These are phyloP conservation scores for Zaprionus lineosus DNA, from an alignment of 2,888 invertebrate species.

Conservation along the genomic window DNA sequence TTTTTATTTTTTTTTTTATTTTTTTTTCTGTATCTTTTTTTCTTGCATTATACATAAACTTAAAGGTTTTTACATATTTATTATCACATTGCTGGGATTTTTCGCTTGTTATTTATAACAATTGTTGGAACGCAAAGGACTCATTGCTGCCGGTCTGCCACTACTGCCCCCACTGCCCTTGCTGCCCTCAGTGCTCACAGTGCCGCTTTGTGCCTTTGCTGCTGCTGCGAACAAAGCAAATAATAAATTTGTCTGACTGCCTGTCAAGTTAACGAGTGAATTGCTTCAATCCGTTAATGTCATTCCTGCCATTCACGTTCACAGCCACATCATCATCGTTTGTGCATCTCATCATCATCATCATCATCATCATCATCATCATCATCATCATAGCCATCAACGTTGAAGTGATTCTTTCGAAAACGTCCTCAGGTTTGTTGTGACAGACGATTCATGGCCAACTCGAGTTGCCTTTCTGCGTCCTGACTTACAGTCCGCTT, in stretches of 20 bases:
- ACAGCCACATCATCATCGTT: not conserved
- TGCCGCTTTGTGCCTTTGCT: no score
- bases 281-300: slow-evolving; percentile 48
- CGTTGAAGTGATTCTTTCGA: no score
- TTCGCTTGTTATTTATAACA: slow-evolving; percentile 27
- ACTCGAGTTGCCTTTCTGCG: no score
- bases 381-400: no score
- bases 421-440: no score
- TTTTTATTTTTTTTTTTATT: not conserved
- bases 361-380: no score
- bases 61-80: slow-evolving; percentile 4
- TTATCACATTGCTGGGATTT: slow-evolving; percentile 21
- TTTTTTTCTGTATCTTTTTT: slow-evolving; percentile 4
- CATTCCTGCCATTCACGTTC: slow-evolving; percentile 19
- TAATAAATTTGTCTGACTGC: slow-evolving; percentile 34
- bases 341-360: not conserved
- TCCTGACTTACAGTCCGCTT: no score
- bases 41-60: slow-evolving; percentile 20
- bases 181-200: no score
- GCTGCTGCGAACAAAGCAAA: slow-evolving; percentile 19
- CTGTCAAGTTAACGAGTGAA: slow-evolving; percentile 28
- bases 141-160: no score
- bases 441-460: no score
- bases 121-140: slow-evolving; percentile 35
- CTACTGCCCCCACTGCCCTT: no score